A percentile compares a stretch with the other conserved stretches of the same genome.
Evolutionary conservation across 2,113 vertebrate genomes (phyloP).

Genomic region (Tylochromis polylepis): DNA sequence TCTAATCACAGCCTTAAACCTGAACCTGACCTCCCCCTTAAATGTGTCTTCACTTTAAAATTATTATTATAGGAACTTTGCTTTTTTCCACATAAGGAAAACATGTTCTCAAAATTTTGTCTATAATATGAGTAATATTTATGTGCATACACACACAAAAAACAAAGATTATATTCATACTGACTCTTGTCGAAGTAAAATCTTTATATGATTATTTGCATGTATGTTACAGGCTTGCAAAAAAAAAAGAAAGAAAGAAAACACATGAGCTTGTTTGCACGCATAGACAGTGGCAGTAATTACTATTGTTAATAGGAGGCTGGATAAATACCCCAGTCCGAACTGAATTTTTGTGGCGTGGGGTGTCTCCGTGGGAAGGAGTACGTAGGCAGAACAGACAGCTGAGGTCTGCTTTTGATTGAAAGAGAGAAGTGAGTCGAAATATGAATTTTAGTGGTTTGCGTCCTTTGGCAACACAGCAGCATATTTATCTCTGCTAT

Average conservation of each 20-base stretch:
- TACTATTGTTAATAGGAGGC: conserved; percentile 1
- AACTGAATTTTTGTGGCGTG: conserved; percentile 5
- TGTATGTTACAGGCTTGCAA: neutral
- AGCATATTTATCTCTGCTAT: neutral
- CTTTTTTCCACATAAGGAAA: neutral
- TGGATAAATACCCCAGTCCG: conserved; percentile 13
- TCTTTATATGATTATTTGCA: conserved; percentile 1
- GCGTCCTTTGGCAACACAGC: neutral
- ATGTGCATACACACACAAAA: neutral
- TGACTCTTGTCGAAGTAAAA: neutral
- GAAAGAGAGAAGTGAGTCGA: neutral
- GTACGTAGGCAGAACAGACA: neutral
- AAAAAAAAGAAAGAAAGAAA: neutral
- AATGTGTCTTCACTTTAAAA: neutral
- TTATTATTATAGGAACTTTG: neutral
- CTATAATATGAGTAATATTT: neutral
- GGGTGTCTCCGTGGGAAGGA: conserved; percentile 1
- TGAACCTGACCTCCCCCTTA: neutral
- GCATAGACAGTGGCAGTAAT: conserved; percentile 13
- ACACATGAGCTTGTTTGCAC: neutral
- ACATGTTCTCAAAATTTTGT: neutral
- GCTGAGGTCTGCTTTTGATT: conserved; percentile 1
- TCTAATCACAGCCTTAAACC: neutral
- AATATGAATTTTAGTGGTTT: conserved; percentile 1
- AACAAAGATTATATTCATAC: neutral